Percentiles rank a stretch among this genome's conserved stretches.
Evolutionary conservation across 2,888 invertebrate species (phyloP).

Genomic region (Oxystoma pomonae): DNA sequence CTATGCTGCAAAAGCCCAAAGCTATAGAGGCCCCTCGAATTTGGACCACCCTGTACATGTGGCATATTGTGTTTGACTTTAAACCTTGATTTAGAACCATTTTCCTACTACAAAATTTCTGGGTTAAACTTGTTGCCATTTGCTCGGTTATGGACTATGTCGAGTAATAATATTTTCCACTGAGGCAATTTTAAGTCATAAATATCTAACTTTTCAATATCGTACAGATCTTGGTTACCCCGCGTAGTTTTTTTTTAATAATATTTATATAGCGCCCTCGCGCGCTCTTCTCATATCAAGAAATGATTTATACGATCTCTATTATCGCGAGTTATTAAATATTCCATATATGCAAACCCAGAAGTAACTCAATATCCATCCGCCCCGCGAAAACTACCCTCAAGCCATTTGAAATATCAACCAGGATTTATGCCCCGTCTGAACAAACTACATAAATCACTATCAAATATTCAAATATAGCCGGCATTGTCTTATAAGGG

Average conservation of each 20-base stretch:
- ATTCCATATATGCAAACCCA: slow-evolving; percentile 27
- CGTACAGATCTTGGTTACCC: too few species aligned
- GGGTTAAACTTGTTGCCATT: too few species aligned
- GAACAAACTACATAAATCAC: slow-evolving; percentile 25
- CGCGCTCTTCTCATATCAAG: slow-evolving; percentile 1
- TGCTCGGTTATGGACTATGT: too few species aligned
- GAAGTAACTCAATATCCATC: slow-evolving; percentile 15
- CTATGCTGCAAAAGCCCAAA: too few species aligned
- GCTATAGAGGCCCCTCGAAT: too few species aligned
- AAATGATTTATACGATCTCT: slow-evolving; percentile 13
- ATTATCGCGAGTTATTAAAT: slow-evolving; percentile 20
- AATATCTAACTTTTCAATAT: neutral
- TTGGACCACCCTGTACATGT: too few species aligned
- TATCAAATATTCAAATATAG: slow-evolving; percentile 27
- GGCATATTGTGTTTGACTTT: too few species aligned
- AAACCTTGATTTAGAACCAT: too few species aligned
- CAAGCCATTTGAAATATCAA: slow-evolving; percentile 20
- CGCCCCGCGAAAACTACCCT: slow-evolving; percentile 24
- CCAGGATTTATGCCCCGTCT: slow-evolving; percentile 20
- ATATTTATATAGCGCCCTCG: neutral
- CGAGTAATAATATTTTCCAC: neutral
- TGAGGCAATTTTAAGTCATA: neutral
- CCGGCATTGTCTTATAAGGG: slow-evolving; percentile 22
- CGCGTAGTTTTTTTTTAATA: neutral
- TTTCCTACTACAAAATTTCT: too few species aligned